Conservation (phyloP, 2,888 invertebrate genomes). For the Tachina fera region DNA sequence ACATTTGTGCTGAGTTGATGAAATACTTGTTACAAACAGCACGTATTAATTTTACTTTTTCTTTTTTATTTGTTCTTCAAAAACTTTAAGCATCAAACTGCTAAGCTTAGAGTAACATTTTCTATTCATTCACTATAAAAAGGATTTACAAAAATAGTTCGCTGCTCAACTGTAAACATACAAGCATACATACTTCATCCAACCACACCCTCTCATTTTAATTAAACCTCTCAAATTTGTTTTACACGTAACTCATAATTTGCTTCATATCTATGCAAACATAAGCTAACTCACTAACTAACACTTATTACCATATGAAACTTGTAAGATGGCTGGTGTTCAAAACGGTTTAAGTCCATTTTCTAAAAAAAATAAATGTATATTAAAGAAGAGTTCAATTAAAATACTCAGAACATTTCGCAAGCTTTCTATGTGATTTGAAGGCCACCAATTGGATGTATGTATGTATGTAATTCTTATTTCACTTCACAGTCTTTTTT, state of each 20-base stretch:
- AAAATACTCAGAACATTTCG: not conserved
- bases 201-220: constrained; percentile 63
- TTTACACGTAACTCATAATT: constrained; percentile 68
- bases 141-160: constrained; percentile 59
- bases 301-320: not conserved
- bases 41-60: not conserved
- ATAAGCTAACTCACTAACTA: constrained; percentile 3
- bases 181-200: not conserved
- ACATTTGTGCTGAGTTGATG: not conserved
- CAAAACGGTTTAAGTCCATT: not conserved
- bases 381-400: not conserved
- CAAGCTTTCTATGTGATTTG: too few species aligned
- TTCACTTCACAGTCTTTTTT: not conserved
- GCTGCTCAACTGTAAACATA: constrained; percentile 36
- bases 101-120: too few species aligned
- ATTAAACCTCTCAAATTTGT: constrained; percentile 64
- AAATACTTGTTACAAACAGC: constrained; percentile 1
- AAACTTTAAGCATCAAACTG: constrained; percentile 12
- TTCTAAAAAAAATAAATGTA: not conserved
- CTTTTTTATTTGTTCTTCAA: not conserved
- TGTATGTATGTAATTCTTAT: not conserved
- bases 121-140: constrained; percentile 20
- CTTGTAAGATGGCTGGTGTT: too few species aligned
- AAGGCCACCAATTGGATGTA: too few species aligned
- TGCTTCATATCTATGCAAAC: constrained; percentile 47